Evolutionary conservation across 2,888 invertebrate genomes (phyloP), one percentile per base, ranked within the genome.

Genomic region (Gymnocheta viridis): DNA sequence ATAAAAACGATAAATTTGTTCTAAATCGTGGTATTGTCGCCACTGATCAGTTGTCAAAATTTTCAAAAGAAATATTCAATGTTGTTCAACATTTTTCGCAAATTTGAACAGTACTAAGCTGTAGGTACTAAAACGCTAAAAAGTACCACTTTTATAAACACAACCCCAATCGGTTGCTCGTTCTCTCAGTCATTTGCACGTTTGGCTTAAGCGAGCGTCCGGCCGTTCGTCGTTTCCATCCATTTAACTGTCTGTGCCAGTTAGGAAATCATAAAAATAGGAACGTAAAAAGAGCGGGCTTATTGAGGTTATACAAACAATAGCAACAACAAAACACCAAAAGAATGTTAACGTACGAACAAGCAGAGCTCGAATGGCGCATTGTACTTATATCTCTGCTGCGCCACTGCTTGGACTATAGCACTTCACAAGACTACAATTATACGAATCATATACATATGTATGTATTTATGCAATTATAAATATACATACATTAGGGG

Each of bases 311-410:
- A 81, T 69, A 78, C 77, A 83, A 83, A 83, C 58, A 72, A 44
- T 64, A 54, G 9, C 74, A 76, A 14, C 80, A 72, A 22, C 35
- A 51, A 27, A 38, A 38, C 38, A 0, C 62, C 29, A 80, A 76
- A 73, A 82, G 67, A 82, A 83, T 81, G 81, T 84, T 78, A 84
- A 84, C 69, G 84, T 84, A 81, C 84, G 77, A 74, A 72, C 60
- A 60, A 62, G 84, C 84, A 83, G 84, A 72, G 60, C 51, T 77
- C 54, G 72, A 81, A 81, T 84, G 77, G 77, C 81, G 84, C 84
- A 84, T 76, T 76, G 76, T 76, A 76, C 82, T 79, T 83, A 76
- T 17, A 69, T 35, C 58, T 19, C 60, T 76, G 62, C 74, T 70
- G 69, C 62, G 54, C 62, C 62, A 62, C 27, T 69, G 47, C 80